These are phyloP conservation scores for Holothuria glaberrima DNA, from an alignment of 35 echinoderm and acorn worm species.

Conservation along the genomic window DNA sequence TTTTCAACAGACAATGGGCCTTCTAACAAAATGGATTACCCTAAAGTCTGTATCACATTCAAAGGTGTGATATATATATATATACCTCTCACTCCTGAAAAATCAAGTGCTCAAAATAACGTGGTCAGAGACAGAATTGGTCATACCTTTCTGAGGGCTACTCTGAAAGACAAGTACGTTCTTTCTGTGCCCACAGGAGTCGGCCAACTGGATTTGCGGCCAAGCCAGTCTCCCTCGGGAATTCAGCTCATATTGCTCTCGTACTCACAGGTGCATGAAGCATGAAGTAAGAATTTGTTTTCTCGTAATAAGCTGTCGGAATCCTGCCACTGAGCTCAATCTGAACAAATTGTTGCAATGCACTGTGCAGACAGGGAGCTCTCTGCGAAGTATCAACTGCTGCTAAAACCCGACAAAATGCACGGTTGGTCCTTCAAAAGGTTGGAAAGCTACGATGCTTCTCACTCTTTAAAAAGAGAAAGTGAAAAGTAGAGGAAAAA, in stretches of 20 bases:
- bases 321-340: slow-evolving; percentile 22
- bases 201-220: slow-evolving; percentile 18
- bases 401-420: slow-evolving; percentile 44
- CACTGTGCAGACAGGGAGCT: slow-evolving; percentile 28
- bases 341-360: slow-evolving; percentile 49
- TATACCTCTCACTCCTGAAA: slow-evolving; percentile 2
- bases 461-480: slow-evolving; percentile 4
- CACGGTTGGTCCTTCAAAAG: slow-evolving; percentile 24
- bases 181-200: slow-evolving; percentile 22
- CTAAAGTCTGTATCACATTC: not conserved
- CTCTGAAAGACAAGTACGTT: not conserved
- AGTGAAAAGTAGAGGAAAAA: too few species aligned
- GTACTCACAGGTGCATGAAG: slow-evolving; percentile 55
- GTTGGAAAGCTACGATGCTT: not conserved
- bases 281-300: slow-evolving; percentile 57
- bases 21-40: slow-evolving; percentile 17
- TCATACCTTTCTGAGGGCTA: too few species aligned
- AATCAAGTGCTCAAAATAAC: not conserved
- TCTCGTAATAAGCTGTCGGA: slow-evolving; percentile 53
- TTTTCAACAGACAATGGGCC: not conserved
- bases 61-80: slow-evolving; percentile 7
- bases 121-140: not conserved
- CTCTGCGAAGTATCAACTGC: slow-evolving; percentile 27
- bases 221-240: not conserved
- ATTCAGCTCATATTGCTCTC: slow-evolving; percentile 41